Evolutionary conservation across 2,888 invertebrate genomes (phyloP).

Genomic region (Mimumesa dahlbomi): DNA sequence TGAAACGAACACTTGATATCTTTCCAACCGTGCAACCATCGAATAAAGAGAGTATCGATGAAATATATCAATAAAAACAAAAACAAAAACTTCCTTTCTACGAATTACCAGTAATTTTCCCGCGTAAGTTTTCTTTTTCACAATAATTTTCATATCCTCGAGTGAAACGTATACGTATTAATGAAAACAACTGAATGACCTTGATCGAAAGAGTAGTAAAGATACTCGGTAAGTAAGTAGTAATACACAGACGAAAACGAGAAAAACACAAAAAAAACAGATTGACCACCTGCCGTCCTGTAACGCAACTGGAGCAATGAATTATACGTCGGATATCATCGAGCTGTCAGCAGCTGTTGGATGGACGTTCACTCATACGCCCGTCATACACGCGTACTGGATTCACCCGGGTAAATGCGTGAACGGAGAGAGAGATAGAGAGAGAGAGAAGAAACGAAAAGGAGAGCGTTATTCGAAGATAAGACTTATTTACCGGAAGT

Average conservation of each 20-base stretch:
- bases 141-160: conserved; percentile 17
- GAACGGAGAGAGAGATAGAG: conserved; percentile 4
- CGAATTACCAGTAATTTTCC: too few relatives aligned
- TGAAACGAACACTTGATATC: conserved; percentile 1
- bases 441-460: conserved; percentile 1
- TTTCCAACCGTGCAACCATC: too few relatives aligned
- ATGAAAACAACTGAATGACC: too few relatives aligned
- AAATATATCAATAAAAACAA: background rate
- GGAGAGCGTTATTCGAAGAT: conserved; percentile 23
- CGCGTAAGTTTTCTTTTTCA: too few relatives aligned
- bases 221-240: too few relatives aligned
- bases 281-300: too few relatives aligned
- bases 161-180: too few relatives aligned
- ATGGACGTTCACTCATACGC: conserved; percentile 19
- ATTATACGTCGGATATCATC: conserved; percentile 50
- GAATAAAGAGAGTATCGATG: too few relatives aligned
- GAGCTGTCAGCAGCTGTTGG: conserved; percentile 47
- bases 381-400: conserved; percentile 18
- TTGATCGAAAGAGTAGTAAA: too few relatives aligned
- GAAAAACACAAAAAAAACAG: too few relatives aligned
- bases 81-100: conserved; percentile 1
- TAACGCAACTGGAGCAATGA: conserved; percentile 55
- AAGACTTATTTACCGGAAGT: conserved; percentile 57
- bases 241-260: too few relatives aligned
- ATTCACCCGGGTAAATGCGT: conserved; percentile 20